A percentile compares a stretch with the other conserved stretches of the same genome.
Conservation (phyloP, 1,140 invertebrate genomes). For the Trachelipus rathkii region DNA sequence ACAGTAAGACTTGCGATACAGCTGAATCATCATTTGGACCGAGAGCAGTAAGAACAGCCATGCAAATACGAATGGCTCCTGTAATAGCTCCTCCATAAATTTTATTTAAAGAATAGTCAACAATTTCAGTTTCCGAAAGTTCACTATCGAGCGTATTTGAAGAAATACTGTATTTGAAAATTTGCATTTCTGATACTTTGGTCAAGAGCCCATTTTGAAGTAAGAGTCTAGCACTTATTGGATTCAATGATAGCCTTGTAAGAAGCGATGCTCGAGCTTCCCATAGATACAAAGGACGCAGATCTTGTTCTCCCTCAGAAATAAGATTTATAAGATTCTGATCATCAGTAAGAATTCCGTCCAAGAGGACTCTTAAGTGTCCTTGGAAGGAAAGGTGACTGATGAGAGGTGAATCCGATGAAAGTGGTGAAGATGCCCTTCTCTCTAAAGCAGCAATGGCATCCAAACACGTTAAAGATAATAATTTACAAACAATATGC, state of each 20-base stretch:
- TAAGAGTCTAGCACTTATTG: constrained; percentile 68
- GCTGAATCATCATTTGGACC: constrained; percentile 74
- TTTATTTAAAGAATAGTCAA: constrained; percentile 46
- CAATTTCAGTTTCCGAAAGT: constrained; percentile 50
- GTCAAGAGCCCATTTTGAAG: constrained; percentile 69
- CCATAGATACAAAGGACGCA: constrained; percentile 77
- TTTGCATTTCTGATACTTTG: constrained; percentile 69
- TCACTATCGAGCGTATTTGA: constrained; percentile 59
- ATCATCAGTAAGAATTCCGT: constrained; percentile 71
- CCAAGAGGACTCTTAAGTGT: constrained; percentile 77
- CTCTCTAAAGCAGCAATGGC: constrained; percentile 70
- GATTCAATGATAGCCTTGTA: constrained; percentile 65
- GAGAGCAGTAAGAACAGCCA: constrained; percentile 72
- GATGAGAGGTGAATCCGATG: constrained; percentile 59
- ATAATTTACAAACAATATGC: constrained; percentile 77
- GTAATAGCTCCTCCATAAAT: constrained; percentile 73
- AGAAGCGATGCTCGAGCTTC: constrained; percentile 81
- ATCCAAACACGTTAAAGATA: constrained; percentile 75
- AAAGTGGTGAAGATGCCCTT: constrained; percentile 67
- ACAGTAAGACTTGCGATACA: constrained; percentile 61
- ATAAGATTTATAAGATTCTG: constrained; percentile 64
- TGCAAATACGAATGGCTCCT: constrained; percentile 71
- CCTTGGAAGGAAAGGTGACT: constrained; percentile 55
- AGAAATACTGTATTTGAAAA: constrained; percentile 63
- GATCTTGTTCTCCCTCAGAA: constrained; percentile 62